Percentiles rank a stretch among this genome's conserved stretches.
Conservation (phyloP, 2,113 vertebrate genomes). For the Dipodomys stephensi region DNA sequence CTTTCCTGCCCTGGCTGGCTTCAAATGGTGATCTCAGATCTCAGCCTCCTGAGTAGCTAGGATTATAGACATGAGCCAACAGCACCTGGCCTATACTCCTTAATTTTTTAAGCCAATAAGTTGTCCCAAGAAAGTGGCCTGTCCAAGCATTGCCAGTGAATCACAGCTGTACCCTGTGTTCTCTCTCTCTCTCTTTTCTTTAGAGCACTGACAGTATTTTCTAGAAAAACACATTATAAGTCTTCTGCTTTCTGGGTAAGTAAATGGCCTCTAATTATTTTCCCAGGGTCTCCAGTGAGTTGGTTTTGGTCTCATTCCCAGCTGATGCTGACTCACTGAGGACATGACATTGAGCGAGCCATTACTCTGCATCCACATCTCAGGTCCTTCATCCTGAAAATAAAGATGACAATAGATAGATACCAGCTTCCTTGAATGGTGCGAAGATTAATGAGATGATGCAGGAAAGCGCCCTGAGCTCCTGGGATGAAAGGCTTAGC, state of each 20-base stretch:
- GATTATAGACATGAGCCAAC: too few relatives aligned
- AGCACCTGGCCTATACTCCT: too few relatives aligned
- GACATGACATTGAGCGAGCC: constrained; percentile 34
- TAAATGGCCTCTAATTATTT: not conserved
- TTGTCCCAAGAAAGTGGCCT: not conserved
- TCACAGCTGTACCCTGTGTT: not conserved
- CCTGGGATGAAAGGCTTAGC: constrained; percentile 5
- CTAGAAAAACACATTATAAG: not conserved
- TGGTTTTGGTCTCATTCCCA: not conserved
- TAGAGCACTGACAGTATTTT: not conserved
- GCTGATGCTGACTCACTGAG: constrained; percentile 47
- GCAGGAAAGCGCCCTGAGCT: constrained; percentile 40
- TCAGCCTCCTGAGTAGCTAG: too few relatives aligned
- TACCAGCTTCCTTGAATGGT: not conserved
- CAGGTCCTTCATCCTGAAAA: constrained; percentile 68
- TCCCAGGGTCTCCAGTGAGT: not conserved
- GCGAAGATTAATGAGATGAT: constrained; percentile 68
- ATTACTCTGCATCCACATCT: constrained; percentile 65
- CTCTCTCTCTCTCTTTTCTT: not conserved
- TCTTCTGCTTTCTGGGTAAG: not conserved
- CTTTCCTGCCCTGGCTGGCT: too few relatives aligned
- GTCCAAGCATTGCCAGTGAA: not conserved
- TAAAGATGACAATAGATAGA: constrained; percentile 55
- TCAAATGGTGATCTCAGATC: too few relatives aligned
- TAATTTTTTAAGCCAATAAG: not conserved